phyloP scores from a whole-genome alignment of 1,140 invertebrate species.

The Andricus grossulariae region DNA sequence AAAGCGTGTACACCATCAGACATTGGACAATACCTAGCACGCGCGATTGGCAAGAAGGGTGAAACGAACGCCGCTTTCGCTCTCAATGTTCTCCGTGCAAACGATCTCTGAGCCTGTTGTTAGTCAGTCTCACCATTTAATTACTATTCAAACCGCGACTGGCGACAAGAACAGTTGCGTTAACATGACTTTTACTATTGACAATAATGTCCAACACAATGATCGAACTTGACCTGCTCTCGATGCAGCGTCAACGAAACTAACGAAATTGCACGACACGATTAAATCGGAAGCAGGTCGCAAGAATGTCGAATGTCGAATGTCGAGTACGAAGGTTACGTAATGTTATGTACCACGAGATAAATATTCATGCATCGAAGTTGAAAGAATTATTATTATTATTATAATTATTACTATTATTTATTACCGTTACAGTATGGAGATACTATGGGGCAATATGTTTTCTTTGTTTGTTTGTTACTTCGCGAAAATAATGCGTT shows the following conservation, averaged over 20 bases:
- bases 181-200: slow-evolving; percentile 39
- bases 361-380: slow-evolving; percentile 46
- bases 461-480: slow-evolving; percentile 66
- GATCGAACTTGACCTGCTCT: slow-evolving; percentile 12
- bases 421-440: slow-evolving; percentile 48
- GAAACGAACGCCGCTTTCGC: slow-evolving; percentile 90
- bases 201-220: slow-evolving; percentile 42
- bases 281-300: slow-evolving; percentile 50
- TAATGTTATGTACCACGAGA: slow-evolving; percentile 38
- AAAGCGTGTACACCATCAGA: slow-evolving; percentile 86
- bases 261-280: slow-evolving; percentile 40
- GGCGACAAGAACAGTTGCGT: slow-evolving; percentile 43
- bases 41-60: slow-evolving; percentile 89
- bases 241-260: slow-evolving; percentile 34
- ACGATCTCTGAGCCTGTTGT: slow-evolving; percentile 58
- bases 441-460: slow-evolving; percentile 61
- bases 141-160: slow-evolving; percentile 28
- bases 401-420: slow-evolving; percentile 54
- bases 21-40: slow-evolving; percentile 92
- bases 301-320: slow-evolving; percentile 30
- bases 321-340: slow-evolving; percentile 35
- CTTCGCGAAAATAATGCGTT: slow-evolving; percentile 61
- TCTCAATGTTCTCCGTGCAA: slow-evolving; percentile 83
- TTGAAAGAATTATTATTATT: slow-evolving; percentile 47
- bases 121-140: slow-evolving; percentile 41